Evolutionary conservation across 1,140 invertebrate genomes (phyloP).

Genomic region (Drosophila tani): DNA sequence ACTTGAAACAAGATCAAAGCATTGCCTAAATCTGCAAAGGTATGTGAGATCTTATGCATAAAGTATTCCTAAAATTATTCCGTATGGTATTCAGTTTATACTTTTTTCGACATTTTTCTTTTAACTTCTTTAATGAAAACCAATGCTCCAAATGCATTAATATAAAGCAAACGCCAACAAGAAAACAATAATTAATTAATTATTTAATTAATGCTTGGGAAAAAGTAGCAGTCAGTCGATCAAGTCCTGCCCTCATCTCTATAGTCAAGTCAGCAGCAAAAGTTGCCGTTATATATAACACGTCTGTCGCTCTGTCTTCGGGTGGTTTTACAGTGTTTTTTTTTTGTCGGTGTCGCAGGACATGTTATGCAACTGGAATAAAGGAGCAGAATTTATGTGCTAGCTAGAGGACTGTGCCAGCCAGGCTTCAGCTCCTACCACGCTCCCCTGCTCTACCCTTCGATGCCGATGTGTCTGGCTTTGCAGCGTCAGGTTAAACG

Average conservation of each 20-base stretch:
- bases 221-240: constrained; percentile 6
- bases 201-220: neutral
- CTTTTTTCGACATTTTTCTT: too few relatives aligned
- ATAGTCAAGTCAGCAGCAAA: constrained; percentile 72
- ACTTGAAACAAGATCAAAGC: neutral
- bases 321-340: constrained; percentile 35
- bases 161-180: too few relatives aligned
- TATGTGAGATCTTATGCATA: too few relatives aligned
- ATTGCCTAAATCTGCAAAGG: too few relatives aligned
- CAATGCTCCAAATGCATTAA: too few relatives aligned
- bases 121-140: too few relatives aligned
- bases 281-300: constrained; percentile 66
- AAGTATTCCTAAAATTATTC: too few relatives aligned
- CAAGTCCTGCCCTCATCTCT: constrained; percentile 1
- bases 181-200: too few relatives aligned
- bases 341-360: constrained; percentile 66
- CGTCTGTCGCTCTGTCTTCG: constrained; percentile 50
- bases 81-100: too few relatives aligned
- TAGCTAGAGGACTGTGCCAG: constrained; percentile 52
- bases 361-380: constrained; percentile 81
- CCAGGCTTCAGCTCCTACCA: neutral
- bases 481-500: constrained; percentile 77
- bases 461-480: constrained; percentile 37
- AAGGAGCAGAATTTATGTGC: constrained; percentile 76
- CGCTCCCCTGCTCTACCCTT: neutral